A percentile compares a stretch with the other conserved stretches of the same genome.
These are phyloP conservation scores for Colostygia pectinataria DNA, from an alignment of 2,888 invertebrate species.

Conservation along the genomic window DNA sequence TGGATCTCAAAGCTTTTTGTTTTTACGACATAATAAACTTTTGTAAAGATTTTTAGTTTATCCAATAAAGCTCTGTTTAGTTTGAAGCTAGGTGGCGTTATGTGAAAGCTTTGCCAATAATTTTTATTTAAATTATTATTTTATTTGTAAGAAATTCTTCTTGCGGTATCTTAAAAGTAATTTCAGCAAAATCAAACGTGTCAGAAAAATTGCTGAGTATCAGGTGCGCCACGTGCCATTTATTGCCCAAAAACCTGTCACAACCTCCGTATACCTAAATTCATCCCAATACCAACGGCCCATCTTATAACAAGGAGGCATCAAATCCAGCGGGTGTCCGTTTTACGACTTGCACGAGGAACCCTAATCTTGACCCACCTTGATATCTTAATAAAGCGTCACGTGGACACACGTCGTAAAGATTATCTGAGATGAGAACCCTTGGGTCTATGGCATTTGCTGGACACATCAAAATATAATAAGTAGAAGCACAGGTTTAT, in stretches of 20 bases:
- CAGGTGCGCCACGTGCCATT: constrained; percentile 16
- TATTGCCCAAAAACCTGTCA: constrained; percentile 10
- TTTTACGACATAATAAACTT: no score
- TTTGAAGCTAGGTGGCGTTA: no score
- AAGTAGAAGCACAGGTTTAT: neutral
- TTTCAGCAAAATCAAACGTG: neutral
- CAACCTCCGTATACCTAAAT: constrained; percentile 6
- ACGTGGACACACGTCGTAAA: constrained; percentile 55
- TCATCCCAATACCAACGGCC: neutral
- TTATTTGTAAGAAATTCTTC: no score
- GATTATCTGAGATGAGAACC: constrained; percentile 42
- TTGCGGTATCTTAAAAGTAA: no score
- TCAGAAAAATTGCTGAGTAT: constrained; percentile 12
- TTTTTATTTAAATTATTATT: no score
- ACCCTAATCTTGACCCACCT: constrained; percentile 65
- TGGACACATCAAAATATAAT: constrained; percentile 3
- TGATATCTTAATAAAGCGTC: constrained; percentile 64
- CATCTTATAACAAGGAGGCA: constrained; percentile 25
- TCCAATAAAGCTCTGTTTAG: no score
- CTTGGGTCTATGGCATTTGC: constrained; percentile 17
- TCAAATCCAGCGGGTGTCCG: constrained; percentile 58
- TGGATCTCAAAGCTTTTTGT: no score
- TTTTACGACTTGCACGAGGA: constrained; percentile 54
- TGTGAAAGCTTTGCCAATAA: no score
- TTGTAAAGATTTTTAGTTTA: no score